phyloP scores from a whole-genome alignment of 2,797 vertebrate species.

The Amphiprion clarkii region DNA sequence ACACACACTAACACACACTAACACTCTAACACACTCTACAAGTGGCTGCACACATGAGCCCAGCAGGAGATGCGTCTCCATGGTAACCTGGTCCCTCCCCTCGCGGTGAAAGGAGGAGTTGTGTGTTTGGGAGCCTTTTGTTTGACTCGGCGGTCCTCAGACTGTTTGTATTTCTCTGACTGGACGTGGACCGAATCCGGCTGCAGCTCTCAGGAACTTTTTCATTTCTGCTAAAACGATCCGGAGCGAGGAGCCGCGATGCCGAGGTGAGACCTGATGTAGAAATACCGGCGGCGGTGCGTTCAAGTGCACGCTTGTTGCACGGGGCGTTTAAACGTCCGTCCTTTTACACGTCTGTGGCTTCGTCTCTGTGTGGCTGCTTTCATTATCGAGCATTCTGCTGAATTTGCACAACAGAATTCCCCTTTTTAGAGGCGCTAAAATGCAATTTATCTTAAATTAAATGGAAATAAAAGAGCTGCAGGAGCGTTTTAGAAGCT shows the following conservation, averaged over 20 bases:
- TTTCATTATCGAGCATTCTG: too few relatives aligned
- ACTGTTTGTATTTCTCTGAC: constrained; percentile 11
- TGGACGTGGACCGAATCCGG: not conserved
- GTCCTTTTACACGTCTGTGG: not conserved
- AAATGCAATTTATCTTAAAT: too few relatives aligned
- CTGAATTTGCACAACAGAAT: too few relatives aligned
- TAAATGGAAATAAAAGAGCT: too few relatives aligned
- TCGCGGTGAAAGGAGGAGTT: constrained; percentile 74
- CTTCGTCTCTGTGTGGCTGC: too few relatives aligned
- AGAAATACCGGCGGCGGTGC: constrained; percentile 11
- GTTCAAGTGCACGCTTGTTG: constrained; percentile 45
- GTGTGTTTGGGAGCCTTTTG: constrained; percentile 79
- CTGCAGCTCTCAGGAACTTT: constrained; percentile 35
- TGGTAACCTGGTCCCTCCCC: constrained; percentile 79
- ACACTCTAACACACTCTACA: constrained; percentile 61
- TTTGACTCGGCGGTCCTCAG: constrained; percentile 63
- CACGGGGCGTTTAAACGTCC: constrained; percentile 1
- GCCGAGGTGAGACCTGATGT: constrained; percentile 66
- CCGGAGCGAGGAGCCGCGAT: constrained; percentile 15
- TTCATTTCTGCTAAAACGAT: not conserved
- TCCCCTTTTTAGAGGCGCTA: too few relatives aligned
- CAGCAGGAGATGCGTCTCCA: constrained; percentile 84
- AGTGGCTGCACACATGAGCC: constrained; percentile 86
- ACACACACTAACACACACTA: too few relatives aligned
- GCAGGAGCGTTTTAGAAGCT: too few relatives aligned